Percentiles rank a stretch among this genome's conserved stretches.
Evolutionary conservation across 1,140 invertebrate genomes (phyloP).

Genomic region (Epicauta chinensis): DNA sequence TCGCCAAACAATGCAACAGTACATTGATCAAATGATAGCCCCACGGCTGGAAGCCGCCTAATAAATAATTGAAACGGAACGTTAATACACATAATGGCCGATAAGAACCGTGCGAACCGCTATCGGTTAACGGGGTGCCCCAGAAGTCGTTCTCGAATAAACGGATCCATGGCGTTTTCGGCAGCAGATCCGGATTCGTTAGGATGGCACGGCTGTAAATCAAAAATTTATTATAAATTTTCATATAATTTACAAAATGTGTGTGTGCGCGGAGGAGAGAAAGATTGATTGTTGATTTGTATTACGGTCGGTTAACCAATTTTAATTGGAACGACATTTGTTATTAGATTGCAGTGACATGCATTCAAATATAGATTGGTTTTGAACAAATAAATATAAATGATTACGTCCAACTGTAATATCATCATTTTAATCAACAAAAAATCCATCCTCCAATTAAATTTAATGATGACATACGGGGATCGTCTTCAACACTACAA

Average conservation of each 20-base stretch:
- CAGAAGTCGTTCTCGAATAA: conserved; percentile 85
- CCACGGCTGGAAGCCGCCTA: conserved; percentile 81
- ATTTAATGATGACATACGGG: too few species aligned
- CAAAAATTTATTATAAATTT: background rate
- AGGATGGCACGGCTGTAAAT: conserved; percentile 77
- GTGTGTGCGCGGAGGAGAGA: too few species aligned
- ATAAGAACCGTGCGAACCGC: conserved; percentile 89
- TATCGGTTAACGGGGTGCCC: conserved; percentile 80
- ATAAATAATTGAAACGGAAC: conserved; percentile 83
- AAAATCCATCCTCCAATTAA: too few species aligned
- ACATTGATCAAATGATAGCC: conserved; percentile 90
- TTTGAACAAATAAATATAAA: too few species aligned
- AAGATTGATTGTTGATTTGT: conserved; percentile 5
- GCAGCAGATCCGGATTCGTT: conserved; percentile 77
- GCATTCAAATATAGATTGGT: conserved; percentile 22
- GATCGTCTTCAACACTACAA: too few species aligned
- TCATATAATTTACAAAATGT: background rate
- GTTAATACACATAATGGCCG: conserved; percentile 86
- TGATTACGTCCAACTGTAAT: conserved; percentile 4
- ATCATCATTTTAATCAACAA: background rate
- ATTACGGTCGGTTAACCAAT: conserved; percentile 6
- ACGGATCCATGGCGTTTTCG: conserved; percentile 64
- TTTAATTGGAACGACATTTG: conserved; percentile 26
- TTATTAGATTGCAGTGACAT: conserved; percentile 19
- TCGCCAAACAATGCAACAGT: conserved; percentile 74